Conservation (phyloP, 2,888 invertebrate genomes). For the Drosophila tanythrix region DNA sequence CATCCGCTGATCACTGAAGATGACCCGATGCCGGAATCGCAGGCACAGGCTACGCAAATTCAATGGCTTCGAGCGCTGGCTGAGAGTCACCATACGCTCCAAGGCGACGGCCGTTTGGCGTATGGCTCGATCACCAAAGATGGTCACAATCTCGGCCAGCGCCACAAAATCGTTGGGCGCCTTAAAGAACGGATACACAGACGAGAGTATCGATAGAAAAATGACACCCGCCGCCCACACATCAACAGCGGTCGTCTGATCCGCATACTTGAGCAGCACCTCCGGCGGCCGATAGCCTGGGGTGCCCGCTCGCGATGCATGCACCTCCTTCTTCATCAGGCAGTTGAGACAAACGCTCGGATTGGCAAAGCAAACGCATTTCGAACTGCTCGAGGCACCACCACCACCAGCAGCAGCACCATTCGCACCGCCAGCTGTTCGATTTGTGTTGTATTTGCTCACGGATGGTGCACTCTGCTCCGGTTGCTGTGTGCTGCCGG, state of each 20-base stretch:
- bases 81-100: conserved; percentile 86
- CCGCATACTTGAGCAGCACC: conserved; percentile 91
- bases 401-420: neutral
- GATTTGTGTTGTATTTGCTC: conserved; percentile 81
- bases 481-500: conserved; percentile 14
- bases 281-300: conserved; percentile 96
- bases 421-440: conserved; percentile 45
- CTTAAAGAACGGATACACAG: conserved; percentile 93
- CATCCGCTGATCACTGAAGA: conserved; percentile 79
- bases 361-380: conserved; percentile 89
- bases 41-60: conserved; percentile 85
- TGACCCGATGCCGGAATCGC: conserved; percentile 83
- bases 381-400: conserved; percentile 48
- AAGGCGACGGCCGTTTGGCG: conserved; percentile 88
- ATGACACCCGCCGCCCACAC: conserved; percentile 96
- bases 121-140: conserved; percentile 91
- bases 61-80: conserved; percentile 85
- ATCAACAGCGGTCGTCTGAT: conserved; percentile 94
- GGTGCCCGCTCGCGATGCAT: conserved; percentile 94
- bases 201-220: conserved; percentile 90
- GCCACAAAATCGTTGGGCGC: conserved; percentile 92
- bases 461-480: conserved; percentile 46
- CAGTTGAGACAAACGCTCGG: conserved; percentile 90
- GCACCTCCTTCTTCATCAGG: conserved; percentile 87
- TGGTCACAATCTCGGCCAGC: conserved; percentile 91